A percentile compares a stretch with the other conserved stretches of the same genome.
phyloP scores from a whole-genome alignment of 2,797 vertebrate genomes.

The Odontamblyopus rebecca region DNA sequence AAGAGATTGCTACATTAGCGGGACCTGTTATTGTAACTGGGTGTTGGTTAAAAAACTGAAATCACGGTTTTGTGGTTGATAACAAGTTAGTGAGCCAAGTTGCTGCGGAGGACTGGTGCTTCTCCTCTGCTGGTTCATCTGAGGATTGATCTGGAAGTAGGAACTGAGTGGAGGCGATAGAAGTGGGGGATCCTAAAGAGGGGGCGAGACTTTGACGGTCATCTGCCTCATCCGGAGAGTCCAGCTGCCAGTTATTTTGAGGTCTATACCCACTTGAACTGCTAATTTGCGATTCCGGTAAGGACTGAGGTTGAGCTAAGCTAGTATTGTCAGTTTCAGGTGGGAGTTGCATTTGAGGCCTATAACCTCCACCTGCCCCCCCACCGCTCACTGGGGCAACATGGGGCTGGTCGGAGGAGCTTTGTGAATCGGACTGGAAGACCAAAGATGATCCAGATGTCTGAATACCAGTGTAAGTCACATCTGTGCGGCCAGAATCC shows the following conservation, averaged over 20 bases:
- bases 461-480: conserved; percentile 93
- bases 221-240: conserved; percentile 73
- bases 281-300: conserved; percentile 40
- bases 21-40: background rate
- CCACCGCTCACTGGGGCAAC: conserved; percentile 9
- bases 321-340: conserved; percentile 67
- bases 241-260: conserved; percentile 85
- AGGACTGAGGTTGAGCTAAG: conserved; percentile 25
- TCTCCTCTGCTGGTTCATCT: conserved; percentile 78
- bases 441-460: conserved; percentile 78
- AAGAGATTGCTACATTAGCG: conserved; percentile 29
- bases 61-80: conserved; percentile 70
- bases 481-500: conserved; percentile 79
- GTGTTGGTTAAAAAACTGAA: conserved; percentile 24
- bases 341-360: conserved; percentile 67
- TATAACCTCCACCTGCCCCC: conserved; percentile 61
- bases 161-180: conserved; percentile 92
- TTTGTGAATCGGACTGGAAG: conserved; percentile 75
- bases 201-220: conserved; percentile 61
- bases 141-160: conserved; percentile 82
- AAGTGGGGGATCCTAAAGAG: conserved; percentile 91
- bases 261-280: conserved; percentile 84
- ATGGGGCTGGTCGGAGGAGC: conserved; percentile 68
- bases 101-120: conserved; percentile 56
- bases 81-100: conserved; percentile 79